Base-by-base conservation (phyloP, 2,888 invertebrate species). In the Cinara cedri region DNA sequence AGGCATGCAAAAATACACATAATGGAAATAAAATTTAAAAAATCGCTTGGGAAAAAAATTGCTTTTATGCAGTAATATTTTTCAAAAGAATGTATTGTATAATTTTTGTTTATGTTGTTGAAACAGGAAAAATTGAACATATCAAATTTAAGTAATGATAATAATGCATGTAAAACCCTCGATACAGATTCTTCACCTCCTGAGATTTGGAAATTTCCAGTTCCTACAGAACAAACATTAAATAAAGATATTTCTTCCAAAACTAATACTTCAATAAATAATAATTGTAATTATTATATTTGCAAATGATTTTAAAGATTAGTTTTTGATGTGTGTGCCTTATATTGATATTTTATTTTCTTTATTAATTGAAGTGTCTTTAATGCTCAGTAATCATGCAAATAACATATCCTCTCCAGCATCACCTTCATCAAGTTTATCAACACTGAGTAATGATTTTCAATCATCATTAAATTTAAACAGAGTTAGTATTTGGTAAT, bases 361-460 rank as follows among this genome's bases (percentile, higher is more conserved):
- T 63, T 63, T 63, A 24, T 68, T 68, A 78, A 68, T 78, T 21
- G 60, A 78, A 68, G 76, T 68, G 21, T 68, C 76, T 78, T 78
- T 68, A 60, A 60, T 78, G 76, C 49, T 78, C 10, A 78, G 57
- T 19, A 26, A 68, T 55, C 76, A 76, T 34, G 44, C 44, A 21
- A 68, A 57, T 60, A 68, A 78, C n/a, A n/a, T n/a, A n/a, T n/a
- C n/a, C 60, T 34, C 68, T 9, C 3, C 34, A 57, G 51, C 57
- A 26, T 11, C n/a, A n/a, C n/a, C n/a, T n/a, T n/a, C n/a, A n/a
- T n/a, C n/a, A n/a, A n/a, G n/a, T n/a, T n/a, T n/a, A n/a, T n/a
- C n/a, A n/a, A n/a, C n/a, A n/a, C n/a, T n/a, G n/a, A n/a, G n/a
- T n/a, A n/a, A n/a, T n/a, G n/a, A n/a, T n/a, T n/a, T n/a, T n/a